These are phyloP conservation scores for Tetrapedia diversipes DNA, from an alignment of 2,888 invertebrate species.

Conservation along the genomic window DNA sequence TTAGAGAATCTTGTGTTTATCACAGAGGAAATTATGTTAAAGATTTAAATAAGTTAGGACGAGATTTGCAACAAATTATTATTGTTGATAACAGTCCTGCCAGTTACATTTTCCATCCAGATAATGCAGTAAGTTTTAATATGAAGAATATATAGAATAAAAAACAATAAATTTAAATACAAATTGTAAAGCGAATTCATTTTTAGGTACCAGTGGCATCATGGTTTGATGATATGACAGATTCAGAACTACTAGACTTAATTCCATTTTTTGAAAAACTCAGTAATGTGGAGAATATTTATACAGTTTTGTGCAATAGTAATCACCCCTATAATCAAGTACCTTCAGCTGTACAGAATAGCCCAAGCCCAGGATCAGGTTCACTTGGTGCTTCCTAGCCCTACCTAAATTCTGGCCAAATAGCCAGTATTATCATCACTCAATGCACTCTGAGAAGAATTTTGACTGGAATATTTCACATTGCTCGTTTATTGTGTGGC, in stretches of 20 bases:
- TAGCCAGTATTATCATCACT: constrained; percentile 77
- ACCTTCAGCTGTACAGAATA: constrained; percentile 75
- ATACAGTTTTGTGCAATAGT: constrained; percentile 96
- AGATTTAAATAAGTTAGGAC: constrained; percentile 98
- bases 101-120: constrained; percentile 99
- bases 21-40: constrained; percentile 99
- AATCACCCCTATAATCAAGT: constrained; percentile 90
- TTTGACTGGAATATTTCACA: constrained; percentile 75
- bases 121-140: constrained; percentile 95
- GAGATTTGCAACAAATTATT: constrained; percentile 97
- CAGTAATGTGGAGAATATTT: constrained; percentile 98
- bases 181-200: constrained; percentile 16
- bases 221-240: constrained; percentile 99
- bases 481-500: constrained; percentile 74
- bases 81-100: constrained; percentile 99
- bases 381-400: constrained; percentile 81
- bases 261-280: constrained; percentile 99
- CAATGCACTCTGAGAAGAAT: constrained; percentile 79
- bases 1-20: constrained; percentile 99
- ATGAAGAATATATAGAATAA: not conserved
- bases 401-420: constrained; percentile 78
- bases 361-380: constrained; percentile 78
- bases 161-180: not conserved
- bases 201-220: constrained; percentile 97
- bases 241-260: constrained; percentile 97